Conservation (phyloP, 2,888 invertebrate species). For the Vanessa cardui region DNA sequence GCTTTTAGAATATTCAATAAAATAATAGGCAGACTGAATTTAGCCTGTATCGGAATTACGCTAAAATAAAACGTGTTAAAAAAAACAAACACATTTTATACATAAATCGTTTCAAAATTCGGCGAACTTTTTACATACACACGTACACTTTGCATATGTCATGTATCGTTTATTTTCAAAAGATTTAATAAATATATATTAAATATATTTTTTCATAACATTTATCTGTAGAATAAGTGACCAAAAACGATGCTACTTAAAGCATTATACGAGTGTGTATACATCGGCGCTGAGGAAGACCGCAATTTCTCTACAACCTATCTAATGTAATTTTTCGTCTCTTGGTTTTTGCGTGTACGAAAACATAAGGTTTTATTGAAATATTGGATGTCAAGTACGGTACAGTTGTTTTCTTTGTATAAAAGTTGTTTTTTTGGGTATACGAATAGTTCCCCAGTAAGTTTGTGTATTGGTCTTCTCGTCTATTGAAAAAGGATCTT, state of each 20-base stretch:
- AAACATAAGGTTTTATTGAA: conserved; percentile 77
- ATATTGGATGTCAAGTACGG: conserved; percentile 80
- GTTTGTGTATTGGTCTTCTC: no score
- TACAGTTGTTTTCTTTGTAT: conserved; percentile 74
- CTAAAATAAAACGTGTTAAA: background rate
- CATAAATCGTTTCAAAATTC: background rate
- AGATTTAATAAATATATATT: background rate
- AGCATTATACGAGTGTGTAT: conserved; percentile 39
- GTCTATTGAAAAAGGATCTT: no score
- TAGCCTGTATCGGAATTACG: background rate
- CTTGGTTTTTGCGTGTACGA: conserved; percentile 70
- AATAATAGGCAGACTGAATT: conserved; percentile 58
- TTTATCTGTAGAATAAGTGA: conserved; percentile 38
- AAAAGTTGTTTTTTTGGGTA: conserved; percentile 54
- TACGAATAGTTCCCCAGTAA: background rate
- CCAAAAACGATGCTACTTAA: conserved; percentile 45
- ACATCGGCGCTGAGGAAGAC: conserved; percentile 54
- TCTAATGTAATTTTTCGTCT: conserved; percentile 78
- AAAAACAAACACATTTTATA: background rate
- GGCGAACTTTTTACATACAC: no score
- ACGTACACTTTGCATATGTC: no score
- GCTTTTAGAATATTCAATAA: conserved; percentile 76
- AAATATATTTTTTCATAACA: conserved; percentile 28
- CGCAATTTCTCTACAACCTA: conserved; percentile 70
- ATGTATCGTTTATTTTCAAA: background rate